These are phyloP conservation scores for Pseudomyrmex dendroicus DNA, from an alignment of 1,140 invertebrate species.

Conservation along the genomic window DNA sequence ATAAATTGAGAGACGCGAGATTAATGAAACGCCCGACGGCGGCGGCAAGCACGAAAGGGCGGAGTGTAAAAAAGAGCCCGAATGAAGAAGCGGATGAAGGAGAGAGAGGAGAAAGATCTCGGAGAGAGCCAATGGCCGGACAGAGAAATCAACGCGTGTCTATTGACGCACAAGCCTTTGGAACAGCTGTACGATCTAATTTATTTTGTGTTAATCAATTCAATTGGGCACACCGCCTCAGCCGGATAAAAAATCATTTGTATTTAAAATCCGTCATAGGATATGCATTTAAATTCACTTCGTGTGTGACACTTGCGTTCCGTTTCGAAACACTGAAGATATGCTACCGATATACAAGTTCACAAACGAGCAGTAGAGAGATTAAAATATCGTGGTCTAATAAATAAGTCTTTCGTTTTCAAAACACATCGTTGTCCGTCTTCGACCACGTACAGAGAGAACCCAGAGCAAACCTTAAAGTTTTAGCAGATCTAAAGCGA, in stretches of 20 bases:
- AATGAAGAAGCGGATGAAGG: slow-evolving; percentile 55
- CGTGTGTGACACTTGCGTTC: background rate
- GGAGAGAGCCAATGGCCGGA: slow-evolving; percentile 19
- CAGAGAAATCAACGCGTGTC: slow-evolving; percentile 15
- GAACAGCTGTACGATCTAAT: slow-evolving; percentile 76
- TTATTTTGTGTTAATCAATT: slow-evolving; percentile 84
- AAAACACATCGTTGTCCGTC: slow-evolving; percentile 40
- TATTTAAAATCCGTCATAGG: background rate
- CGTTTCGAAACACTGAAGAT: background rate
- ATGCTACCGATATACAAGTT: slow-evolving; percentile 16
- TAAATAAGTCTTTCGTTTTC: slow-evolving; percentile 59
- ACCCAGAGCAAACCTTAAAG: slow-evolving; percentile 42
- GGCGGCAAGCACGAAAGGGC: slow-evolving; percentile 80
- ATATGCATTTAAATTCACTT: background rate
- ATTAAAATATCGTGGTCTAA: background rate
- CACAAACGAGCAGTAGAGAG: slow-evolving; percentile 30
- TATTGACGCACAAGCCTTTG: slow-evolving; percentile 28
- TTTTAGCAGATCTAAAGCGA: slow-evolving; percentile 49
- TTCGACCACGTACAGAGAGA: slow-evolving; percentile 6
- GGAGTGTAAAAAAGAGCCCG: slow-evolving; percentile 77
- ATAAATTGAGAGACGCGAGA: slow-evolving; percentile 85
- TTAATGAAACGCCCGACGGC: slow-evolving; percentile 84
- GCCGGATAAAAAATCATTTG: slow-evolving; percentile 23
- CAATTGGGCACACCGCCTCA: slow-evolving; percentile 54
- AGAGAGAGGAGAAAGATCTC: slow-evolving; percentile 58